Percentiles rank a stretch among this genome's conserved stretches.
phyloP scores from a whole-genome alignment of 2,888 invertebrate genomes.

The Sarcophaga subvicina region DNA sequence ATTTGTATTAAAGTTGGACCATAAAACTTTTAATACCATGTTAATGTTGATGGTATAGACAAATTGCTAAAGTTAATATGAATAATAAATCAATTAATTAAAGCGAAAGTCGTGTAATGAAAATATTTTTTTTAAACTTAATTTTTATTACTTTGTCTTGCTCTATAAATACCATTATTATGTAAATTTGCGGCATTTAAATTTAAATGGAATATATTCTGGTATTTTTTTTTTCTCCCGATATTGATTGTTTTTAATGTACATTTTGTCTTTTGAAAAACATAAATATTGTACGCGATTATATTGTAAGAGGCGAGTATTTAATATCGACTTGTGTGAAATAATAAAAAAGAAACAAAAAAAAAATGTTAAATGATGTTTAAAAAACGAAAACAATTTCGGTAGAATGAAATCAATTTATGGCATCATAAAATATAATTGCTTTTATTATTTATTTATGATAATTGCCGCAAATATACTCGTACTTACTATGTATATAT shows the following conservation, averaged over 20 bases:
- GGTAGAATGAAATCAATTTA: slow-evolving; percentile 1
- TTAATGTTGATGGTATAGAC: slow-evolving; percentile 24
- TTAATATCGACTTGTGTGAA: background rate
- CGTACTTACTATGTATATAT: too few species aligned
- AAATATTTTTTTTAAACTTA: slow-evolving; percentile 17
- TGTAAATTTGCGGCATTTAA: background rate
- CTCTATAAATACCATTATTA: background rate
- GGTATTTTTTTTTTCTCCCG: background rate
- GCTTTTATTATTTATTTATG: background rate
- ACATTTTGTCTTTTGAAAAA: background rate
- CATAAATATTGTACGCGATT: background rate
- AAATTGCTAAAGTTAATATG: slow-evolving; percentile 44
- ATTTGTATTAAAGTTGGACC: slow-evolving; percentile 44
- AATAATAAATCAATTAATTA: slow-evolving; percentile 54
- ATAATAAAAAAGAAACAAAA: background rate
- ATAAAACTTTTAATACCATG: slow-evolving; percentile 43
- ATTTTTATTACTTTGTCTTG: slow-evolving; percentile 2
- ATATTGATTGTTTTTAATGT: slow-evolving; percentile 13
- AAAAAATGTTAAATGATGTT: background rate
- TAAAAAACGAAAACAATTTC: background rate
- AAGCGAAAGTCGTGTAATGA: slow-evolving; percentile 19
- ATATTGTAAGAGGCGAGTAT: background rate
- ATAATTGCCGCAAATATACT: background rate
- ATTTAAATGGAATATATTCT: background rate
- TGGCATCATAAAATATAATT: slow-evolving; percentile 12